Evolutionary conservation across 2,113 vertebrate genomes (phyloP), one percentile per base, ranked within the genome.

Genomic region (Cephalopterus ornatus): DNA sequence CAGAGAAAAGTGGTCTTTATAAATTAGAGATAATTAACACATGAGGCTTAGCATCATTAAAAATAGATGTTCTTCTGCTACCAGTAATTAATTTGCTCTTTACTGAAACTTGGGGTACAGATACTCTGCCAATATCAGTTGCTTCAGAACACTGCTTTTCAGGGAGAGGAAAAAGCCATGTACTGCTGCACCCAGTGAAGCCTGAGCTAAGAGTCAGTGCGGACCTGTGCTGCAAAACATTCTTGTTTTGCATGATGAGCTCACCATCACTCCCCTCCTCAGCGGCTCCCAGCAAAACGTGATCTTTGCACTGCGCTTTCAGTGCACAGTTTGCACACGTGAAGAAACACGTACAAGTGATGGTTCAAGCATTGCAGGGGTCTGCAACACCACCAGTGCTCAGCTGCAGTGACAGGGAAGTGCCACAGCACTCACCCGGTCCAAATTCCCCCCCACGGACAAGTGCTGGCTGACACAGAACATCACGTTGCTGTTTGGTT

Each of bases 401-500:
- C 32, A 35, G 53, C 68, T 41, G 53, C 28, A 23, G 18, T 1
- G 47, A 19, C 21, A 32, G 59, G 17, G 61, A 28, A 32, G 16
- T 1, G 4, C 23, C 46, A 42, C 7, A 27, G 39, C 28, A 4
- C 14, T 17, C 35, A 21, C 3, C 42, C 4, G 16, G 8, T 19
- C 39, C 3, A 7, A 20, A 37, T 4, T 4, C 47, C 39, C n/a
- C 35, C 22, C 0, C 5, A 16, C 35, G 0, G 0, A 1, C 12
- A 20, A 55, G 15, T 3, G 21, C 27, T 53, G 47, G 14, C 46
- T 55, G 78, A 47, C 7, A 23, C 4, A 14, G 28, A 70, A 32
- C 22, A 37, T 2, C 0, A 0, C 3, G 0, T 3, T 55, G 33
- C 5, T 1, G 7, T 11, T 61, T 44, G 35, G 15, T 20, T 63